These are phyloP conservation scores for Mythimna lalbum DNA, from an alignment of 2,888 invertebrate genomes.

Conservation along the genomic window DNA sequence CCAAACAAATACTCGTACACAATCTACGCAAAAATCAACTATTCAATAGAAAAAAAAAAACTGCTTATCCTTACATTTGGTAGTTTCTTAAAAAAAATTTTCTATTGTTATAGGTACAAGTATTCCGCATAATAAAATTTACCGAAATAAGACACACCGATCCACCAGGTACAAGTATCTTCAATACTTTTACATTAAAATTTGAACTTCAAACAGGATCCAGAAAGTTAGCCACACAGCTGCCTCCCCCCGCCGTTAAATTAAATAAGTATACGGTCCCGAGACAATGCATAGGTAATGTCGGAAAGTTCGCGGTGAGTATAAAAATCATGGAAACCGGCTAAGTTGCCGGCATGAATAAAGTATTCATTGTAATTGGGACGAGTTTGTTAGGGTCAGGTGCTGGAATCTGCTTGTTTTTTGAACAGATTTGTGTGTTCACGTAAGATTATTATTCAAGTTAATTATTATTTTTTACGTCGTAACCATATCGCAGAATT, in stretches of 20 bases:
- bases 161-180: slow-evolving; percentile 51
- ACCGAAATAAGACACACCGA: neutral
- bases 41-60: neutral
- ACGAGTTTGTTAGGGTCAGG: slow-evolving; percentile 74
- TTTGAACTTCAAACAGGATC: slow-evolving; percentile 58
- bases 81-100: too few species aligned
- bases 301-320: slow-evolving; percentile 78
- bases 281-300: slow-evolving; percentile 89
- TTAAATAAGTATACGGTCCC: slow-evolving; percentile 79
- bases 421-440: slow-evolving; percentile 14
- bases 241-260: slow-evolving; percentile 71
- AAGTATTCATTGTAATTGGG: slow-evolving; percentile 86
- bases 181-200: slow-evolving; percentile 61
- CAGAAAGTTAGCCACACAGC: slow-evolving; percentile 59
- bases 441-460: neutral
- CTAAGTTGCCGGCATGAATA: slow-evolving; percentile 81
- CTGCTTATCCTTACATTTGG: neutral
- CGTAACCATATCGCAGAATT: too few species aligned
- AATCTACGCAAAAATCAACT: neutral
- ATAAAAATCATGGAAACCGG: slow-evolving; percentile 88
- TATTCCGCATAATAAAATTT: neutral
- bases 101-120: too few species aligned
- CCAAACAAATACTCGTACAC: too few species aligned
- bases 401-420: slow-evolving; percentile 19
- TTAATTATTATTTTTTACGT: too few species aligned